Conservation (phyloP, 2,797 vertebrate species). For the Acridotheres tristis region DNA sequence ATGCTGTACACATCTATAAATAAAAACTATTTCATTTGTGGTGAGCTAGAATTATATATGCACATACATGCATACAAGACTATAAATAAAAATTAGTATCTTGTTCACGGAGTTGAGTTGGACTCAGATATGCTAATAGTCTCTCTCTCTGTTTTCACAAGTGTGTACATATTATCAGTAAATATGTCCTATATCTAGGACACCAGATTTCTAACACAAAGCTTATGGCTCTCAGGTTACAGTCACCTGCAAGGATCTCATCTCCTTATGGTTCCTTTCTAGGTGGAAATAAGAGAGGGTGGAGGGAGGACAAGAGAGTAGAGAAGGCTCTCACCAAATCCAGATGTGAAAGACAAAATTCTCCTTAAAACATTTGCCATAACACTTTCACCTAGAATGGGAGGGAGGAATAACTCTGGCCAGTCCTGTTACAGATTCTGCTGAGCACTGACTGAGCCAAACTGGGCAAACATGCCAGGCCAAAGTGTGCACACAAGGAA, state of each 20-base stretch:
- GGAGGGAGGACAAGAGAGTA: neutral
- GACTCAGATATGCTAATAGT: neutral
- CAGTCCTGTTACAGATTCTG: neutral
- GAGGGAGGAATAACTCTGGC: neutral
- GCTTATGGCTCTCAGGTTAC: neutral
- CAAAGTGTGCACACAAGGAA: neutral
- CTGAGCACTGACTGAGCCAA: neutral
- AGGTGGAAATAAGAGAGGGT: neutral
- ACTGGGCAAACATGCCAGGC: neutral
- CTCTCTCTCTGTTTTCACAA: neutral
- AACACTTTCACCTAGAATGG: neutral
- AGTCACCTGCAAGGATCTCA: neutral
- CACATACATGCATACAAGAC: neutral
- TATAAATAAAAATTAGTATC: conserved; percentile 33
- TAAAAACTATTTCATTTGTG: neutral
- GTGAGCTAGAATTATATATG: conserved; percentile 4
- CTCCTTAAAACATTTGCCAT: neutral
- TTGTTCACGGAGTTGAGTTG: neutral
- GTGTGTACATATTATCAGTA: neutral
- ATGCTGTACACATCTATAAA: conserved; percentile 15
- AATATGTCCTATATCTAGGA: neutral
- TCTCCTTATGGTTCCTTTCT: neutral
- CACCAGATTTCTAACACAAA: neutral
- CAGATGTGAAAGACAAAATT: neutral
- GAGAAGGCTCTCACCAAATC: neutral